Percentiles rank a stretch among this genome's conserved stretches.
Conservation (phyloP, 2,888 invertebrate species). For the Pollenia amentaria region DNA sequence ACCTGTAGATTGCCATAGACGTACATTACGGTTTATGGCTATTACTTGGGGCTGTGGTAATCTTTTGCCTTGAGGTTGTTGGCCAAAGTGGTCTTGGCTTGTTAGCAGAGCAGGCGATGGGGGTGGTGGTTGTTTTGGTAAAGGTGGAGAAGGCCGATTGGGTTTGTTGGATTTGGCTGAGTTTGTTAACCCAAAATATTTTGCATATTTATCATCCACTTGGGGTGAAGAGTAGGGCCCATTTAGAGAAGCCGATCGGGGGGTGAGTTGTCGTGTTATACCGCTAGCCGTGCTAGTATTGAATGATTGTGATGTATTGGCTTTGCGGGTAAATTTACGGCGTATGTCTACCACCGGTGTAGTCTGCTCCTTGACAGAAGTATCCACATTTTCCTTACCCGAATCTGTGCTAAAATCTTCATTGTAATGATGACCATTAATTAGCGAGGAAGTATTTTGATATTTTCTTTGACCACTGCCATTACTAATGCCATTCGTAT, state of each 20-base stretch:
- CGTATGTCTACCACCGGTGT: constrained; percentile 78
- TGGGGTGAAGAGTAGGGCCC: constrained; percentile 71
- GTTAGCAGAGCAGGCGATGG: constrained; percentile 45
- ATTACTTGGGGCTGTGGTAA: constrained; percentile 21
- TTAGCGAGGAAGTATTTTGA: constrained; percentile 39
- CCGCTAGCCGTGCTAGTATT: constrained; percentile 52
- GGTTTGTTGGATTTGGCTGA: background rate
- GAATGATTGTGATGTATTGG: constrained; percentile 71
- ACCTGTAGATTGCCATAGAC: constrained; percentile 64
- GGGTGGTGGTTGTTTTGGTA: constrained; percentile 37
- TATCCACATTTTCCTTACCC: constrained; percentile 81
- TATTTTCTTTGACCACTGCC: constrained; percentile 33
- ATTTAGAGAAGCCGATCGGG: constrained; percentile 66
- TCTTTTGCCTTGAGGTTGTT: background rate
- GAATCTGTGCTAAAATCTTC: constrained; percentile 79
- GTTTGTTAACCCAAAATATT: constrained; percentile 80
- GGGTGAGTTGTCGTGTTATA: constrained; percentile 50
- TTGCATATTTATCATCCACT: constrained; percentile 80
- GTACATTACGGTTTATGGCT: constrained; percentile 78
- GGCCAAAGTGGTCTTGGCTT: background rate
- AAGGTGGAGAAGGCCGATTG: background rate
- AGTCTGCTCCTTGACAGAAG: constrained; percentile 20
- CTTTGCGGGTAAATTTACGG: constrained; percentile 78
- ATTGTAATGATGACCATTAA: constrained; percentile 49
- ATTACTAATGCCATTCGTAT: background rate